Conservation (phyloP, 2,113 vertebrate species). For the Strix uralensis region DNA sequence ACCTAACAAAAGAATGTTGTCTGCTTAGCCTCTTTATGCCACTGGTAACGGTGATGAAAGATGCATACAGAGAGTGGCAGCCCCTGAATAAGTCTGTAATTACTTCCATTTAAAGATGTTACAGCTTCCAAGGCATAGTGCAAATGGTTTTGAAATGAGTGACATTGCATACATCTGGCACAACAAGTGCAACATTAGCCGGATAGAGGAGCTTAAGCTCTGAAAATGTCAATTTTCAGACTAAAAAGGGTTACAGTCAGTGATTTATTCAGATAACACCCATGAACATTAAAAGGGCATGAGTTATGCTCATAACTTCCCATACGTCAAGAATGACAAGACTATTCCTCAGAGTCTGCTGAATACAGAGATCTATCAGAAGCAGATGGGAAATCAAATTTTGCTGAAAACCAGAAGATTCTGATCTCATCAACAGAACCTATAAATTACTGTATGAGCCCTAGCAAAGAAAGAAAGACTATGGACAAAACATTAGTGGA, state of each 20-base stretch:
- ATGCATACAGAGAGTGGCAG: not conserved
- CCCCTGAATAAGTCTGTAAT: not conserved
- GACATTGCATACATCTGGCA: not conserved
- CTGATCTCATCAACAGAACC: not conserved
- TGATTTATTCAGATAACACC: slow-evolving; percentile 33
- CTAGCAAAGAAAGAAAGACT: not conserved
- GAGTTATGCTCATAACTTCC: not conserved
- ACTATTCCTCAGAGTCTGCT: not conserved
- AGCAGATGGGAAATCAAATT: slow-evolving; percentile 25
- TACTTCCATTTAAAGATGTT: slow-evolving; percentile 29
- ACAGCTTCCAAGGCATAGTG: not conserved
- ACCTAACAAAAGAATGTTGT: not conserved
- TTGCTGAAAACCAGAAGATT: slow-evolving; percentile 14
- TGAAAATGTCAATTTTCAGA: slow-evolving; percentile 20
- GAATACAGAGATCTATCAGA: slow-evolving; percentile 6
- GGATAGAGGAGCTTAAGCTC: not conserved
- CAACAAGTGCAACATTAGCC: not conserved
- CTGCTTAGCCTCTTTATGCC: not conserved
- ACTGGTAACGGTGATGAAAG: not conserved
- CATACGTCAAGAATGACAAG: not conserved
- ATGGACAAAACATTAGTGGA: not conserved
- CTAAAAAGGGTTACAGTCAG: slow-evolving; percentile 14
- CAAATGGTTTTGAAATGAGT: not conserved
- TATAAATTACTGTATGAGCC: not conserved
- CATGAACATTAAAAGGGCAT: slow-evolving; percentile 26